These are phyloP conservation scores for Lasiurus borealis DNA, from an alignment of 2,113 vertebrate genomes.

Conservation along the genomic window DNA sequence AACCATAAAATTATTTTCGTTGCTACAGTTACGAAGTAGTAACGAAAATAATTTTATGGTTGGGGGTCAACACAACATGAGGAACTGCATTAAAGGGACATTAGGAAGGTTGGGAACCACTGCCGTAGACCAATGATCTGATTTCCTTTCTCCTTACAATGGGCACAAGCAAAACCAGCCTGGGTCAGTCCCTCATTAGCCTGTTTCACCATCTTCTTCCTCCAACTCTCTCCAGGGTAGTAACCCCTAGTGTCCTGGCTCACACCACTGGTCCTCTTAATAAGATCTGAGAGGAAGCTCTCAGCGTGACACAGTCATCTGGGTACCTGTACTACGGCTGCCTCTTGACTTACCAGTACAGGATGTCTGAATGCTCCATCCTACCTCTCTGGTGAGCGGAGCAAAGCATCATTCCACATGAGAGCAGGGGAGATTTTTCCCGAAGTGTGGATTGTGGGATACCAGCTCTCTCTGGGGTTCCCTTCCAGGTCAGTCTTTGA, in stretches of 20 bases:
- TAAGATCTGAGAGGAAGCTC: background rate
- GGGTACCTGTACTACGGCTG: background rate
- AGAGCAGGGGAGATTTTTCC: background rate
- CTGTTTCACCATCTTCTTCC: background rate
- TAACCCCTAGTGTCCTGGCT: background rate
- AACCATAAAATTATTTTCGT: too few relatives aligned
- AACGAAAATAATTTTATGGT: too few relatives aligned
- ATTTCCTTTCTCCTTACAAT: background rate
- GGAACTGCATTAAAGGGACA: too few relatives aligned
- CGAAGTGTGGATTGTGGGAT: background rate
- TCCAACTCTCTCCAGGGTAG: background rate
- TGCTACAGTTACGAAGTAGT: too few relatives aligned
- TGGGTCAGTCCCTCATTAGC: too few relatives aligned
- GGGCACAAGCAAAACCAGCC: fast-evolving
- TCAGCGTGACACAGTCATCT: background rate
- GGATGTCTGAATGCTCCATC: background rate
- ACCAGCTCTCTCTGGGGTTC: background rate
- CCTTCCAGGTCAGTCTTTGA: background rate
- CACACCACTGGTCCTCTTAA: background rate
- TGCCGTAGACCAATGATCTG: background rate
- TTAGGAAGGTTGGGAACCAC: too few relatives aligned
- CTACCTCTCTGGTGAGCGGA: background rate
- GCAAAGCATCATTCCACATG: background rate
- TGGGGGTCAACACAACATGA: too few relatives aligned
- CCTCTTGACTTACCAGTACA: background rate